These are phyloP conservation scores for Phymatocera aterrima DNA, from an alignment of 2,888 invertebrate species.

Conservation along the genomic window DNA sequence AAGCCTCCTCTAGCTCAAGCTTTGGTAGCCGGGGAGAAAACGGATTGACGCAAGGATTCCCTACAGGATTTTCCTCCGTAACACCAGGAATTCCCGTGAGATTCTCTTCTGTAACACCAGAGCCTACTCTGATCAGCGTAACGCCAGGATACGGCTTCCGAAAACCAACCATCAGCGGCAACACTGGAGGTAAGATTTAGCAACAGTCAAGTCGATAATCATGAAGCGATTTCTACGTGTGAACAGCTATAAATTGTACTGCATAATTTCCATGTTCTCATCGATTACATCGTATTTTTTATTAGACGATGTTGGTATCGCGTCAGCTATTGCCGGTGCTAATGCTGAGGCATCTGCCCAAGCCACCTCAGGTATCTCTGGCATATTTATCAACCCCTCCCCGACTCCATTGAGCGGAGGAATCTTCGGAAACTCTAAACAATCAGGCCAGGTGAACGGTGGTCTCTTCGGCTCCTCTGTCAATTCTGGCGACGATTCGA, in stretches of 20 bases:
- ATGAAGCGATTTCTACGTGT: not conserved
- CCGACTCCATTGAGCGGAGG: not conserved
- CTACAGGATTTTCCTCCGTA: not conserved
- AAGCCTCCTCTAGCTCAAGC: not conserved
- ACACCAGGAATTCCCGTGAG: too few relatives aligned
- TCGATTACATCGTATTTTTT: conserved; percentile 1
- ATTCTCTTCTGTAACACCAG: not conserved
- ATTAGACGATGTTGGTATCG: conserved; percentile 27
- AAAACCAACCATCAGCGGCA: conserved; percentile 1
- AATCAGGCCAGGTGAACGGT: not conserved
- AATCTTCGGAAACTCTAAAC: not conserved
- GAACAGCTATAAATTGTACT: not conserved
- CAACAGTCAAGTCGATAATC: not conserved
- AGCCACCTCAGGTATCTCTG: conserved; percentile 12
- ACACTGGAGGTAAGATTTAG: conserved; percentile 12
- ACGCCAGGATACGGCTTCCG: conserved; percentile 12
- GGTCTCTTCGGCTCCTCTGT: conserved; percentile 46
- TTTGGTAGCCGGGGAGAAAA: conserved; percentile 8
- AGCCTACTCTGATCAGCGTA: conserved; percentile 2
- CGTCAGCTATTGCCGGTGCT: conserved; percentile 15
- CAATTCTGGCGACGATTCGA: conserved; percentile 52
- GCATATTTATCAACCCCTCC: not conserved
- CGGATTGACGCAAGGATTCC: conserved; percentile 19
- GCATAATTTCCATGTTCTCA: not conserved
- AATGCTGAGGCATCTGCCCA: conserved; percentile 12